Conservation (phyloP, 2,113 vertebrate genomes). For the Macrotis lagotis region DNA sequence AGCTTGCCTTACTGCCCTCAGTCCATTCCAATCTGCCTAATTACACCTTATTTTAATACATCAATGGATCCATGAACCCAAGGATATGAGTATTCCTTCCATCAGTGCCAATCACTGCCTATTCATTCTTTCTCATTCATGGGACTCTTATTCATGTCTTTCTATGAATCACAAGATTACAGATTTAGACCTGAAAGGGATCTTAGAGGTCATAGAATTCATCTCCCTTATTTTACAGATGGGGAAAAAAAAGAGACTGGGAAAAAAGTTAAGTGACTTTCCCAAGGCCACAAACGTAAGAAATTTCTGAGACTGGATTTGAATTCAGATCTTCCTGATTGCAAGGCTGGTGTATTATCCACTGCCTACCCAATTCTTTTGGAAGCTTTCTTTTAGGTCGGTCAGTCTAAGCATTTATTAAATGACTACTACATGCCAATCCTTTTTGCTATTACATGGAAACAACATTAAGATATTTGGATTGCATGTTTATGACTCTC, state of each 20-base stretch:
- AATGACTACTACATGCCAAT: not conserved
- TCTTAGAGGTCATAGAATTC: not conserved
- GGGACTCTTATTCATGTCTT: not conserved
- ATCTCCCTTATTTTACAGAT: not conserved
- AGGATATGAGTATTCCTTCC: not conserved
- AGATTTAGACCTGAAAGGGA: not conserved
- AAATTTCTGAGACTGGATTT: not conserved
- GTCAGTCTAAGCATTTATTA: not conserved
- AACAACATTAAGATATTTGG: not conserved
- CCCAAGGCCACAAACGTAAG: not conserved
- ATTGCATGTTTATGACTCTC: not conserved
- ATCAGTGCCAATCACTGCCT: not conserved
- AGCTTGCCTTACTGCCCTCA: not conserved
- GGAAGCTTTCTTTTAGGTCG: not conserved
- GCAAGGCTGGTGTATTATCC: not conserved
- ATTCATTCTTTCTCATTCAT: not conserved
- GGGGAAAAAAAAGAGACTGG: not conserved
- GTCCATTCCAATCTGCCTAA: slow-evolving; percentile 51
- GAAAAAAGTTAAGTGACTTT: not conserved
- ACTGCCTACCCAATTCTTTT: not conserved
- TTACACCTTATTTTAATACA: not conserved
- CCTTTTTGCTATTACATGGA: not conserved
- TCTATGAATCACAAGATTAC: not conserved
- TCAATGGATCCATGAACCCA: not conserved
- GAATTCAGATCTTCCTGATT: not conserved